Conservation (phyloP, 2,888 invertebrate genomes). For the Drosophila buzzatii region DNA sequence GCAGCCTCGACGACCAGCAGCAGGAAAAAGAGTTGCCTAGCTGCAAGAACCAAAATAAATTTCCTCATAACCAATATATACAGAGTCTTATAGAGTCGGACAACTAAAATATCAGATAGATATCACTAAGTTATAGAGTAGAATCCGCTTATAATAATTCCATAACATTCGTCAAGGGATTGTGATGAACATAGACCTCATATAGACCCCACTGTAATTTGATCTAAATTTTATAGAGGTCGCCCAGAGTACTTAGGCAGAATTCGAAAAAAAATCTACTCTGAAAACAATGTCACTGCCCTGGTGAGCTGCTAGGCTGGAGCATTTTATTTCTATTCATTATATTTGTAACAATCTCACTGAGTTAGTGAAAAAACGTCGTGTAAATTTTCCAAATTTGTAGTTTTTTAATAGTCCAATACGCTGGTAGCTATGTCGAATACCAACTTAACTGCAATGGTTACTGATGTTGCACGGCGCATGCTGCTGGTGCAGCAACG, state of each 20-base stretch:
- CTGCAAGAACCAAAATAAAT: conserved; percentile 2
- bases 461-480: background rate
- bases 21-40: background rate
- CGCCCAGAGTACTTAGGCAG: too few relatives aligned
- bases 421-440: background rate
- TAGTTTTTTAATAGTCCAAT: background rate
- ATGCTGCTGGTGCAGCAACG: background rate
- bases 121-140: too few relatives aligned
- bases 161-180: too few relatives aligned
- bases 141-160: too few relatives aligned
- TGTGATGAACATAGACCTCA: too few relatives aligned
- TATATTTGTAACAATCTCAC: background rate
- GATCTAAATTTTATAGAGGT: too few relatives aligned
- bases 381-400: background rate
- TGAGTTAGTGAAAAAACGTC: background rate
- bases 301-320: background rate
- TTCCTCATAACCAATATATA: too few relatives aligned
- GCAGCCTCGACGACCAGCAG: background rate
- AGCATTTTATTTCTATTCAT: background rate
- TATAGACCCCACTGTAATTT: too few relatives aligned
- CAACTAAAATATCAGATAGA: too few relatives aligned
- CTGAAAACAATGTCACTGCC: background rate
- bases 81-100: too few relatives aligned
- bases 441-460: fast-evolving
- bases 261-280: background rate